Conservation (phyloP, 2,113 vertebrate genomes). For the Thamnaconus septentrionalis region DNA sequence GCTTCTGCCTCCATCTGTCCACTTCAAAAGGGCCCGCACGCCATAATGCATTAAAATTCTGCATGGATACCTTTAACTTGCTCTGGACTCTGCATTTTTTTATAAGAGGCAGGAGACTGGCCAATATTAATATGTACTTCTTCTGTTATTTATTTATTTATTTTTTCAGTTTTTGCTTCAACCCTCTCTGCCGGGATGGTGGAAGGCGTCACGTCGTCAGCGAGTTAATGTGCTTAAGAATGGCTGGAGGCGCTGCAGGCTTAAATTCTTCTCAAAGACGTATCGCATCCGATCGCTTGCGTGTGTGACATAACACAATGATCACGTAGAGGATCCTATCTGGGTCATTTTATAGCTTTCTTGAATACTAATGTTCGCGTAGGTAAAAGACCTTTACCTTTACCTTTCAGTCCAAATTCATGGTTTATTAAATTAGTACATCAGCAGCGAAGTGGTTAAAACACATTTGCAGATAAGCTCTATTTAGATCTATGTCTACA, state of each 20-base stretch:
- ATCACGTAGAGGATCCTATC: no score
- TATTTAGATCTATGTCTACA: no score
- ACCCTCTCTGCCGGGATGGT: conserved; percentile 3
- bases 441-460: no score
- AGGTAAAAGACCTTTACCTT: background rate
- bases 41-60: conserved; percentile 41
- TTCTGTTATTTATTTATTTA: conserved; percentile 16
- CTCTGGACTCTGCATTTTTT: conserved; percentile 32
- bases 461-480: no score
- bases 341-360: no score
- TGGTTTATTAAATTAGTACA: background rate
- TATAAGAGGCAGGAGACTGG: conserved; percentile 8
- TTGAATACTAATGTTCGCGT: no score
- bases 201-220: conserved; percentile 17
- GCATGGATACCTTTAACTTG: conserved; percentile 9
- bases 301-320: background rate
- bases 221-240: conserved; percentile 37
- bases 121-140: conserved; percentile 33
- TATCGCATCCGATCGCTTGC: background rate
- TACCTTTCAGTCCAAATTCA: background rate
- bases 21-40: conserved; percentile 25
- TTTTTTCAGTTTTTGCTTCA: no score
- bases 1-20: conserved; percentile 15
- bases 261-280: conserved; percentile 17
- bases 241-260: conserved; percentile 15